These are phyloP conservation scores for Liasis olivaceus DNA, from an alignment of 2,797 vertebrate genomes.

Conservation along the genomic window DNA sequence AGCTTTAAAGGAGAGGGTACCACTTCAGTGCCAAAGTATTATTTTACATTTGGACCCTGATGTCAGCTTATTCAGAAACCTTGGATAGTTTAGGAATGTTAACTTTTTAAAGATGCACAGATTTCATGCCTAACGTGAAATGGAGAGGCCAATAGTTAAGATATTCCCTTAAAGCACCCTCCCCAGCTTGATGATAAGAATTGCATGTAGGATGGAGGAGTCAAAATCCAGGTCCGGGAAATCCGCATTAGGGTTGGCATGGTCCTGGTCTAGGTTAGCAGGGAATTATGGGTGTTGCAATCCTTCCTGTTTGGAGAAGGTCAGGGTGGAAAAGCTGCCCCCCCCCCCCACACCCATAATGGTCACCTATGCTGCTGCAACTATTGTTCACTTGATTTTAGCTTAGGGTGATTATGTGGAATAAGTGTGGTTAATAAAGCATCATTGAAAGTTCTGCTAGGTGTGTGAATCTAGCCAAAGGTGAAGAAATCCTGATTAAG, in stretches of 20 bases:
- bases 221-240: neutral
- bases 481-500: too few relatives aligned
- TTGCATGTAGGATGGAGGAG: neutral
- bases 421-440: too few relatives aligned
- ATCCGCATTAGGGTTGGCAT: neutral
- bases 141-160: neutral
- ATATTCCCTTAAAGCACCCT: neutral
- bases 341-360: neutral
- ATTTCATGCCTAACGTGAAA: neutral
- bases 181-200: neutral
- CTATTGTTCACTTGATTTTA: too few relatives aligned
- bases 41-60: neutral
- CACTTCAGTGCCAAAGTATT: neutral
- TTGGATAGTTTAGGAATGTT: neutral
- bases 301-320: neutral
- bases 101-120: neutral
- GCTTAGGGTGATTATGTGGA: too few relatives aligned
- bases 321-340: neutral
- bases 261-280: neutral
- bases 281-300: neutral
- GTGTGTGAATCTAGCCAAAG: too few relatives aligned
- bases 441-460: too few relatives aligned
- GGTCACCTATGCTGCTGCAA: neutral
- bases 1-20: neutral
- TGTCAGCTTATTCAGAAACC: neutral